phyloP scores from a whole-genome alignment of 2,888 invertebrate genomes.

The Spodoptera exigua region DNA sequence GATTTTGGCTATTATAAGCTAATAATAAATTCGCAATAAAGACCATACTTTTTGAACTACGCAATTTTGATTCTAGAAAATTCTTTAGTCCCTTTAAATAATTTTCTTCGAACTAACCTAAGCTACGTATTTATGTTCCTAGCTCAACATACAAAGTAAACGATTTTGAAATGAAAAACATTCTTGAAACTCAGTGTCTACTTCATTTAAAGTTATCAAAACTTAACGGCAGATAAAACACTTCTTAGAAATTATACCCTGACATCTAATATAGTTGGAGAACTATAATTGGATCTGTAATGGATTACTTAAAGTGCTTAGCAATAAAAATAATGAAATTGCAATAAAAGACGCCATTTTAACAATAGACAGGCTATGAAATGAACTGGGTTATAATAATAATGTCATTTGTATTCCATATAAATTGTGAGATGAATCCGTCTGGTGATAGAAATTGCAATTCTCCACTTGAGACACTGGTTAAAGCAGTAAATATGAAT shows the following conservation, averaged over 20 bases:
- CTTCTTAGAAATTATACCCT: slow-evolving; percentile 12
- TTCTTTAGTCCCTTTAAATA: too few species aligned
- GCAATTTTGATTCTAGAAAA: too few species aligned
- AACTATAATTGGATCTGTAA: slow-evolving; percentile 21
- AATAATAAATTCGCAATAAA: too few species aligned
- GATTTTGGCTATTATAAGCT: too few species aligned
- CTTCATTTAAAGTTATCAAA: slow-evolving; percentile 13
- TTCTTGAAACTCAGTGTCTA: too few species aligned
- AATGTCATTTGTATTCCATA: slow-evolving; percentile 12
- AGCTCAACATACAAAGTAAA: too few species aligned
- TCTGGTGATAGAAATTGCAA: slow-evolving; percentile 8
- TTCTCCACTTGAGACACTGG: slow-evolving; percentile 3
- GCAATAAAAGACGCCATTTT: slow-evolving; percentile 14
- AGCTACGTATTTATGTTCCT: too few species aligned
- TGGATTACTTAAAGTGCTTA: slow-evolving; percentile 10
- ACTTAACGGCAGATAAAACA: slow-evolving; percentile 5
- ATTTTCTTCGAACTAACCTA: too few species aligned
- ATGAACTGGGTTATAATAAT: slow-evolving; percentile 15
- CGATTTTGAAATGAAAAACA: too few species aligned
- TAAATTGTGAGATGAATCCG: slow-evolving; percentile 12
- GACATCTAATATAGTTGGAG: slow-evolving; percentile 12
- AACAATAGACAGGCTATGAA: neutral
- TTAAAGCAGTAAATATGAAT: too few species aligned
- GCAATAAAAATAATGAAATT: slow-evolving; percentile 16
- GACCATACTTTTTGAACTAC: too few species aligned